Conservation (phyloP, 2,888 invertebrate species). For the Lobophora halterata region DNA sequence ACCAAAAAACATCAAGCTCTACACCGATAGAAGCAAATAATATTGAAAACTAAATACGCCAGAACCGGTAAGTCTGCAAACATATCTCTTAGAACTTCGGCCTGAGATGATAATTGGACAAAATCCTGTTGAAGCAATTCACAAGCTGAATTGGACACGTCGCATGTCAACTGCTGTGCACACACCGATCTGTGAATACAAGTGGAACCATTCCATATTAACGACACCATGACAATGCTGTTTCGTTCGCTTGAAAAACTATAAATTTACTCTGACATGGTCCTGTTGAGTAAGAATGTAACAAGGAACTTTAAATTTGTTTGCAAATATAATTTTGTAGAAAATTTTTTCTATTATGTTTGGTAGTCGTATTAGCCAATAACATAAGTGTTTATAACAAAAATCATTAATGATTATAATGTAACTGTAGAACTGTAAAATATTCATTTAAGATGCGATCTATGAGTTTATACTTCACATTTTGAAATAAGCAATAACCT, state of each 20-base stretch:
- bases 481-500: too few species aligned
- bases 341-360: too few species aligned
- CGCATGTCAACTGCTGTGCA: constrained; percentile 41
- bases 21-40: constrained; percentile 12
- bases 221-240: not conserved
- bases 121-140: constrained; percentile 50
- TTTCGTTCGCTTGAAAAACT: not conserved
- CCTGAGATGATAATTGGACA: constrained; percentile 47
- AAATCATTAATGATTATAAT: too few species aligned
- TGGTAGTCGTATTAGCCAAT: too few species aligned
- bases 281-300: not conserved
- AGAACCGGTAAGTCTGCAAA: constrained; percentile 47
- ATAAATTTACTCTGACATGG: constrained; percentile 1
- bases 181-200: constrained; percentile 15
- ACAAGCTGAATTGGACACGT: constrained; percentile 43
- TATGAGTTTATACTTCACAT: too few species aligned
- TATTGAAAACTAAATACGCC: constrained; percentile 27
- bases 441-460: too few species aligned
- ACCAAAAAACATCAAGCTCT: not conserved
- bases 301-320: constrained; percentile 4
- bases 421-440: too few species aligned
- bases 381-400: too few species aligned
- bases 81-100: constrained; percentile 43
- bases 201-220: constrained; percentile 11
- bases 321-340: constrained; percentile 1